Evolutionary conservation across 2,888 invertebrate genomes (phyloP).

Genomic region (Ennomos quercinarius): DNA sequence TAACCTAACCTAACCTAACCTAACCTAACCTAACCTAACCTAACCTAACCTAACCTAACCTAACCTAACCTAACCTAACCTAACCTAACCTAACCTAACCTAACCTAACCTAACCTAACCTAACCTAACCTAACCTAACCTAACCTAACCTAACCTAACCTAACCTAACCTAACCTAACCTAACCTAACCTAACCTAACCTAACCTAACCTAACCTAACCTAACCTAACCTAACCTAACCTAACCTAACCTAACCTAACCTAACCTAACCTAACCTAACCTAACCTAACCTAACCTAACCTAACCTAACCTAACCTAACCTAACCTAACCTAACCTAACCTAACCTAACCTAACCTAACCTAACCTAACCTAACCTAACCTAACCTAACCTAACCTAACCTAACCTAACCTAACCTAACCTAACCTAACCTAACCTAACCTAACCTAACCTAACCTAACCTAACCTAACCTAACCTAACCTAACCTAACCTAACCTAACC

Average conservation of each 20-base stretch:
- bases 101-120: conserved; percentile 35
- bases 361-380: conserved; percentile 41
- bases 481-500: conserved; percentile 41
- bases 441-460: conserved; percentile 43
- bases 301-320: conserved; percentile 40
- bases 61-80: conserved; percentile 37
- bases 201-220: conserved; percentile 38
- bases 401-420: conserved; percentile 34
- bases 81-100: conserved; percentile 36
- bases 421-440: conserved; percentile 42
- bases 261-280: conserved; percentile 40
- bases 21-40: conserved; percentile 29
- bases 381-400: conserved; percentile 27
- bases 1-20: conserved; percentile 16
- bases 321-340: conserved; percentile 37
- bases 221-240: conserved; percentile 40
- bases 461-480: conserved; percentile 43
- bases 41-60: conserved; percentile 34
- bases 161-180: conserved; percentile 33
- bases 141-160: conserved; percentile 35
- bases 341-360: conserved; percentile 36
- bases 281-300: conserved; percentile 42
- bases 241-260: conserved; percentile 41
- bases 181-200: conserved; percentile 36
- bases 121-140: conserved; percentile 37